Percentiles rank a stretch among this genome's conserved stretches.
Evolutionary conservation across 2,797 vertebrate species (phyloP).

Genomic region (Anolis apletophallus): DNA sequence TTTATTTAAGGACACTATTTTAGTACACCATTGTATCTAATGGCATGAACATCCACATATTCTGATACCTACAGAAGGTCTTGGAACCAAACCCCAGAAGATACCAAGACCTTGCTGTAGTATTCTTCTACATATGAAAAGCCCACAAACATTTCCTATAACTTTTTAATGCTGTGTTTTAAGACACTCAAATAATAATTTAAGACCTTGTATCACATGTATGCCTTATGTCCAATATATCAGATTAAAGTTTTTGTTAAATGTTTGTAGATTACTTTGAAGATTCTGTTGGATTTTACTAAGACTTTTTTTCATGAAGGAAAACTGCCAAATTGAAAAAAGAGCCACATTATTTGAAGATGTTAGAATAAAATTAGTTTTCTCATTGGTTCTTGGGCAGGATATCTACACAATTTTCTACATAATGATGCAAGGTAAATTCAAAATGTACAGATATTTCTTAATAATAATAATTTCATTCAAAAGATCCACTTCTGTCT

Average conservation of each 20-base stretch:
- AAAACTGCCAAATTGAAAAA: slow-evolving; percentile 46
- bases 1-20: too few relatives aligned
- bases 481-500: not conserved
- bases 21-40: too few relatives aligned
- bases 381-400: slow-evolving; percentile 15
- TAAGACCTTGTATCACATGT: slow-evolving; percentile 35
- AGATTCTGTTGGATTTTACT: slow-evolving; percentile 38
- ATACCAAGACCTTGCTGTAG: too few relatives aligned
- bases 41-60: too few relatives aligned
- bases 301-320: slow-evolving; percentile 20
- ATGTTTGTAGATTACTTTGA: slow-evolving; percentile 20
- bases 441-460: not conserved
- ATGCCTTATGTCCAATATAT: slow-evolving; percentile 31
- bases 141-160: not conserved
- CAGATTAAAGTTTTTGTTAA: not conserved
- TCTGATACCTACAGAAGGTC: too few relatives aligned
- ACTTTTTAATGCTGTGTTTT: not conserved
- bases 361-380: slow-evolving; percentile 31
- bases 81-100: too few relatives aligned
- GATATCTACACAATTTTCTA: not conserved
- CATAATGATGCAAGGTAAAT: not conserved
- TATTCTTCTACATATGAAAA: not conserved
- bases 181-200: slow-evolving; percentile 11
- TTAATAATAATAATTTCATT: not conserved
- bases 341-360: slow-evolving; percentile 22